Evolutionary conservation across 2,113 vertebrate genomes (phyloP).

Genomic region (Emberiza fucata): DNA sequence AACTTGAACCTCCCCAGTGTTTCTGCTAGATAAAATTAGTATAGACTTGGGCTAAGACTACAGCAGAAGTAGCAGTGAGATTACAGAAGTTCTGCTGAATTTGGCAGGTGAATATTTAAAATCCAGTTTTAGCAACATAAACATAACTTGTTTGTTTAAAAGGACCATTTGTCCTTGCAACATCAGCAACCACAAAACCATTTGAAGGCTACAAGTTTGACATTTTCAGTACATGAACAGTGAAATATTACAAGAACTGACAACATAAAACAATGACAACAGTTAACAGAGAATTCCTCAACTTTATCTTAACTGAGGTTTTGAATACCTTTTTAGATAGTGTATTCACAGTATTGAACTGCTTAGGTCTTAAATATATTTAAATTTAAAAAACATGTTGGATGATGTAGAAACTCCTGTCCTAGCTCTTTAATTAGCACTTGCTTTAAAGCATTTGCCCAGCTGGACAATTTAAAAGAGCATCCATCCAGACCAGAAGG

Average conservation of each 20-base stretch:
- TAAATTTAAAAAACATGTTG: neutral
- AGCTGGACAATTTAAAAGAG: neutral
- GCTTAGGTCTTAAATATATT: neutral
- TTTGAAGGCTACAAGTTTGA: neutral
- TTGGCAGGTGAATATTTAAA: neutral
- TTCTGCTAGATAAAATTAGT: neutral
- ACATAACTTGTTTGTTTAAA: neutral
- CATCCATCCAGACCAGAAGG: neutral
- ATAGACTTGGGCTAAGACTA: neutral
- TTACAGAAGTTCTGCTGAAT: neutral
- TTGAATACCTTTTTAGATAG: neutral
- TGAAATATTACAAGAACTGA: neutral
- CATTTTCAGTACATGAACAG: neutral
- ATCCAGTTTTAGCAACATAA: neutral
- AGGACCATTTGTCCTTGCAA: neutral
- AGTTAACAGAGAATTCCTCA: neutral
- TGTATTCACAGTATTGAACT: neutral
- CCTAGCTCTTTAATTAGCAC: neutral
- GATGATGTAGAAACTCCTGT: neutral
- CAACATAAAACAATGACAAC: neutral
- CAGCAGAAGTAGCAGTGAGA: neutral
- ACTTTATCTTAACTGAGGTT: neutral
- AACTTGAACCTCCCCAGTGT: neutral
- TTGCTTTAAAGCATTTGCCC: neutral
- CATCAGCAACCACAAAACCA: neutral